phyloP scores from a whole-genome alignment of 2,113 vertebrate species.

The Desmodus rotundus region DNA sequence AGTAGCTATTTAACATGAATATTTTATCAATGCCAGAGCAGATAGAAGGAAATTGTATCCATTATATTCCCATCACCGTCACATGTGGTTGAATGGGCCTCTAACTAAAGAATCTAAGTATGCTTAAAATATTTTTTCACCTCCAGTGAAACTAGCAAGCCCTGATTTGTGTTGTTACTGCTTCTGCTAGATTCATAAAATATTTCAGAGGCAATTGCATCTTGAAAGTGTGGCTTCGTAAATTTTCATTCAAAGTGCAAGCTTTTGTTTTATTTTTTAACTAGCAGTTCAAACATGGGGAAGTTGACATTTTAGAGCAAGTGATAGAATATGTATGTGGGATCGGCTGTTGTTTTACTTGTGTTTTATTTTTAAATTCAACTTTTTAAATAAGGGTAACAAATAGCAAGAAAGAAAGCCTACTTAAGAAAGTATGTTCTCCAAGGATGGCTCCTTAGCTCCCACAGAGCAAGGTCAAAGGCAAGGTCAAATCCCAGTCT shows the following conservation, averaged over 20 bases:
- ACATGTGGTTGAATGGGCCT: constrained; percentile 32
- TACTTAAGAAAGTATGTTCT: constrained; percentile 45
- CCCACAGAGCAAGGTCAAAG: not conserved
- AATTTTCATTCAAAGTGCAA: constrained; percentile 30
- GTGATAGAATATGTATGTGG: not conserved
- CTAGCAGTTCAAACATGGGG: not conserved
- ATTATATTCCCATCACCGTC: constrained; percentile 4
- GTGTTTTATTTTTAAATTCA: not conserved
- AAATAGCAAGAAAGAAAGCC: not conserved
- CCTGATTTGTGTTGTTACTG: constrained; percentile 28
- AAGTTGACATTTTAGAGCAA: not conserved
- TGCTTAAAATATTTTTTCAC: constrained; percentile 60
- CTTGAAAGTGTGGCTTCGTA: not conserved
- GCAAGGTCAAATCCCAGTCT: not conserved
- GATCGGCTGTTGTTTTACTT: not conserved
- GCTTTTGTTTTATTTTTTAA: constrained; percentile 28
- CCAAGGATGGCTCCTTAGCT: not conserved
- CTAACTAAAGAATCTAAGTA: constrained; percentile 50
- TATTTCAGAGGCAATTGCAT: constrained; percentile 18
- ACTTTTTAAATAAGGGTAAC: not conserved
- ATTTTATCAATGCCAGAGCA: constrained; percentile 61
- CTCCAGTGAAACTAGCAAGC: not conserved
- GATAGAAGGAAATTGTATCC: constrained; percentile 48
- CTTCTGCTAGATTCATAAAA: constrained; percentile 2
- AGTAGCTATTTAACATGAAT: constrained; percentile 62